A percentile compares a stretch with the other conserved stretches of the same genome.
These are phyloP conservation scores for Neodiprion fabricii DNA, from an alignment of 1,140 invertebrate genomes.

Conservation along the genomic window DNA sequence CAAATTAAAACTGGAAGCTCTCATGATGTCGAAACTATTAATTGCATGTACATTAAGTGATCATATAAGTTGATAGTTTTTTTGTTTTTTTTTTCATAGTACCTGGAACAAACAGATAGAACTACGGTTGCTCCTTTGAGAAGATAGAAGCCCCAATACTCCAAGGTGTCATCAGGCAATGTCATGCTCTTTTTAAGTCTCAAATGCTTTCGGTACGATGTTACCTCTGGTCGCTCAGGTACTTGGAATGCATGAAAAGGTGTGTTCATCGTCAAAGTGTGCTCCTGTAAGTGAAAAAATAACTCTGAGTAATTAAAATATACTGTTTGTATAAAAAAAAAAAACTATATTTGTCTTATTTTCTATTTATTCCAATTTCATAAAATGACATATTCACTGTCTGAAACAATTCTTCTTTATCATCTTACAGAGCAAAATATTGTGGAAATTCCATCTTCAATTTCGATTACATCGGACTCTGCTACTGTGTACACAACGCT, in stretches of 20 bases:
- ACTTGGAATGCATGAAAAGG: constrained; percentile 85
- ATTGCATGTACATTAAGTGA: constrained; percentile 1
- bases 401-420: constrained; percentile 10
- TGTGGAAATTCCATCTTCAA: constrained; percentile 77
- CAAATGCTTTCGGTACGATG: constrained; percentile 75
- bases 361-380: constrained; percentile 18
- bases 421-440: constrained; percentile 73
- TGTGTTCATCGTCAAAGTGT: constrained; percentile 78
- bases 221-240: constrained; percentile 70
- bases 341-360: not conserved
- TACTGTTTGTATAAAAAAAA: not conserved
- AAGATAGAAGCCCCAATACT: constrained; percentile 90
- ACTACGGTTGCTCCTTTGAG: constrained; percentile 76
- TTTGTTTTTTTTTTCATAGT: constrained; percentile 29
- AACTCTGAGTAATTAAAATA: constrained; percentile 23
- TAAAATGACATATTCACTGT: constrained; percentile 14
- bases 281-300: constrained; percentile 61
- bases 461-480: constrained; percentile 82
- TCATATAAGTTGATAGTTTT: no score
- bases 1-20: constrained; percentile 11
- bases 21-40: not conserved
- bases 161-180: constrained; percentile 82
- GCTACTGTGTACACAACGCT: constrained; percentile 77
- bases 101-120: constrained; percentile 81
- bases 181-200: constrained; percentile 81